Percentiles rank a stretch among this genome's conserved stretches.
Conservation (phyloP, 2,888 invertebrate species). For the Sarcophaga caerulescens region DNA sequence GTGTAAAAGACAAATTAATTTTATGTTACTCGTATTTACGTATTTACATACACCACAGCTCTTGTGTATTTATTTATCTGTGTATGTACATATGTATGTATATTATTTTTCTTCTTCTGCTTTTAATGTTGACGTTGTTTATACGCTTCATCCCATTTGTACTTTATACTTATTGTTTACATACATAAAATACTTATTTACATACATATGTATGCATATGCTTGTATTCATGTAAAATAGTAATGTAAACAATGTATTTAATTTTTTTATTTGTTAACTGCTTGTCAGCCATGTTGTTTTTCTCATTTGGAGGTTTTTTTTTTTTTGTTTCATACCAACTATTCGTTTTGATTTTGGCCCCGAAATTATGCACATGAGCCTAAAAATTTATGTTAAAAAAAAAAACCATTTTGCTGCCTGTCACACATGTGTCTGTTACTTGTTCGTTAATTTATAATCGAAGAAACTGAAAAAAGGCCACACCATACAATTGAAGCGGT, state of each 20-base stretch:
- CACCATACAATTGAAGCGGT: background rate
- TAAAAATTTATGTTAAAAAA: background rate
- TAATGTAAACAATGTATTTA: background rate
- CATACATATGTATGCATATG: background rate
- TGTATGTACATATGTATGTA: constrained; percentile 15
- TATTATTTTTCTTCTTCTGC: background rate
- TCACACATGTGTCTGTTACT: background rate
- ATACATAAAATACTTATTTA: background rate
- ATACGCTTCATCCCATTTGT: background rate
- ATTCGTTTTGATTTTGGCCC: constrained; percentile 45
- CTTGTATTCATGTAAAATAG: background rate
- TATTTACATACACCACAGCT: constrained; percentile 14
- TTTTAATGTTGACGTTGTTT: background rate
- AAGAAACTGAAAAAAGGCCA: background rate
- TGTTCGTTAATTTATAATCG: background rate
- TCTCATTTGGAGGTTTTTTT: background rate
- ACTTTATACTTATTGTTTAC: background rate
- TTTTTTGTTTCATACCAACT: constrained; percentile 16
- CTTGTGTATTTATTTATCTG: background rate
- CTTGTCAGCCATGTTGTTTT: constrained; percentile 52
- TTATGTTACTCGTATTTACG: constrained; percentile 47
- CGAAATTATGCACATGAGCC: constrained; percentile 46
- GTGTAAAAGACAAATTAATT: constrained; percentile 61
- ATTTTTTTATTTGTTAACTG: background rate
- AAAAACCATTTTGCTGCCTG: background rate